Conservation (phyloP, 1,140 invertebrate species). For the Antheraea mylitta region DNA sequence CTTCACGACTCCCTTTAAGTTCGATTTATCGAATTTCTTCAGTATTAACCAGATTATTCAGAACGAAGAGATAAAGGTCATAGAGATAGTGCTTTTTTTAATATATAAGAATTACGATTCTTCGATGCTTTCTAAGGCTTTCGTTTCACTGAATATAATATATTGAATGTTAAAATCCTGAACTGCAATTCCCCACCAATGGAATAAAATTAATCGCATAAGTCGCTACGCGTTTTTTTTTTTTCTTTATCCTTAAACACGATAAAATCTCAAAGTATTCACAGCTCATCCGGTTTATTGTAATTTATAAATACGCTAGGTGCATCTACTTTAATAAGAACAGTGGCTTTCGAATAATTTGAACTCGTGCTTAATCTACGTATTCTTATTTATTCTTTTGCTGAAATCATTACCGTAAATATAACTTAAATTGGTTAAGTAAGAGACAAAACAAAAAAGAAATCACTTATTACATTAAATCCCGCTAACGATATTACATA, state of each 20-base stretch:
- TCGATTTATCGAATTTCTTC: no score
- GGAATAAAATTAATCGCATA: constrained; percentile 61
- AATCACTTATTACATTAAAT: neutral
- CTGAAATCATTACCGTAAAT: constrained; percentile 56
- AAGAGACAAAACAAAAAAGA: constrained; percentile 7
- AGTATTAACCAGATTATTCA: no score
- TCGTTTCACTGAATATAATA: constrained; percentile 46
- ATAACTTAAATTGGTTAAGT: constrained; percentile 38
- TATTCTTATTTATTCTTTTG: neutral
- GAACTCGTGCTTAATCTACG: constrained; percentile 72
- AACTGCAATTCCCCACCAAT: constrained; percentile 70
- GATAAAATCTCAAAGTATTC: constrained; percentile 79
- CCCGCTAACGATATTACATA: neutral
- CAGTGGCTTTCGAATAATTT: constrained; percentile 78
- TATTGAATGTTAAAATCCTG: constrained; percentile 69
- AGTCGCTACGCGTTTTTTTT: constrained; percentile 16
- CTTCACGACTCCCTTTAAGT: no score
- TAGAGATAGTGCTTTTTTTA: no score
- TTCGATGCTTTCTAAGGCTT: constrained; percentile 52
- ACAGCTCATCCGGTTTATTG: constrained; percentile 78
- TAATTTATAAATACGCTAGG: constrained; percentile 69
- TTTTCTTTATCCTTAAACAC: constrained; percentile 70
- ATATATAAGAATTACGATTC: neutral
- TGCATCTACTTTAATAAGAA: constrained; percentile 77
- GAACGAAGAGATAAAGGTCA: no score